Evolutionary conservation across 2,113 vertebrate species (phyloP), one percentile per base, ranked within the genome.

Genomic region (Papio anubis): DNA sequence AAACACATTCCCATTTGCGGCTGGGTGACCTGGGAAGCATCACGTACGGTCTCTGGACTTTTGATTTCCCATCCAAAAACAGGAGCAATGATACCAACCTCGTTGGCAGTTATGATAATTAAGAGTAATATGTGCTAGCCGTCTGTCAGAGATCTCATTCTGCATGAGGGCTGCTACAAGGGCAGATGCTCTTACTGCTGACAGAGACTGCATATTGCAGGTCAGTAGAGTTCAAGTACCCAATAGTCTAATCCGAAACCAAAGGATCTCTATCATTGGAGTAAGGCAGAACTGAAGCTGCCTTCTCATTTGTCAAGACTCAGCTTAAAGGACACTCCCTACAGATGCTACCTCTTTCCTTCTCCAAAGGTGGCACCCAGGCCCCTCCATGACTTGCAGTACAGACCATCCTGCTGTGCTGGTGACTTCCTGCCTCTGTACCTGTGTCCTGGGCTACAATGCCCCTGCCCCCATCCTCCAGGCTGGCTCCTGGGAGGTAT

Each of bases 361-460:
- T 2, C 48, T 57, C 17, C 40, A 6, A 18, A 43, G 50, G 50
- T 10, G 5, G 35, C 6, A 9, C 23, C 23, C 10, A 7, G 0
- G 0, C 3, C 30, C n/a, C 11, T 8, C 21, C 2, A 0, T 6
- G 45, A 35, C 6, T 1, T 45, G 9, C 5, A 0, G 11, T 3
- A 23, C 2, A 52, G 50, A 35, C 76, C 45, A 9, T 11, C 32
- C 83, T 3, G 0, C 23, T 21, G 20, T 3, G 27, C 40, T 4
- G 18, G 16, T 3, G 4, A 43, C 35, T 40, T 66, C 52, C 23
- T 0, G 0, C 45, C 3, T 10, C 27, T 14, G 48, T 2, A 8
- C 5, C 45, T 2, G 12, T 16, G 8, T 25, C 55, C 38, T 17
- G 6, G 14, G 48, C 57, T 18, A 6, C 1, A 2, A 0, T 2